Conservation (phyloP, 2,113 vertebrate genomes). For the Dicentrarchus labrax region DNA sequence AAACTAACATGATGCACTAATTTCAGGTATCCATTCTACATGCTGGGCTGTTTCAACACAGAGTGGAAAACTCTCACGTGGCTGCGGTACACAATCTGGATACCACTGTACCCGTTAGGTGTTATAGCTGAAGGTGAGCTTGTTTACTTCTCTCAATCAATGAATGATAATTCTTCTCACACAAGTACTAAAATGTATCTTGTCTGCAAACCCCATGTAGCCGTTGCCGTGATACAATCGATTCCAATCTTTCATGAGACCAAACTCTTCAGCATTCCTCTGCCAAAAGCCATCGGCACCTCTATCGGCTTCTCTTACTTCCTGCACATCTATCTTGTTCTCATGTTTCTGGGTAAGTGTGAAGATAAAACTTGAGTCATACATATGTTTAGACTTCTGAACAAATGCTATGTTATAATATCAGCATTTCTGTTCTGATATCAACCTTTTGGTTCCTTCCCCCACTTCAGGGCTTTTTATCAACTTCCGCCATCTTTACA, state of each 20-base stretch:
- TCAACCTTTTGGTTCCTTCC: neutral
- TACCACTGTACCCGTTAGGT: slow-evolving; percentile 94
- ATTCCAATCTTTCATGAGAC: slow-evolving; percentile 92
- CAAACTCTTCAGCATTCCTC: slow-evolving; percentile 88
- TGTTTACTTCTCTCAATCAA: neutral
- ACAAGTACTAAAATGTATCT: neutral
- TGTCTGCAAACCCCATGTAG: slow-evolving; percentile 75
- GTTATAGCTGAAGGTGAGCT: slow-evolving; percentile 92
- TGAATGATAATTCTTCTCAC: neutral
- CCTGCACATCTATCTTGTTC: slow-evolving; percentile 89
- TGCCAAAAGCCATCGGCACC: slow-evolving; percentile 88
- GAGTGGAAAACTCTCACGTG: slow-evolving; percentile 96
- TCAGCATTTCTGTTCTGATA: neutral
- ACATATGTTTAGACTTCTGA: neutral
- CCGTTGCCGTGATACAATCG: slow-evolving; percentile 91
- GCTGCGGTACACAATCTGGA: slow-evolving; percentile 95
- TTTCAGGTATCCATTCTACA: slow-evolving; percentile 95
- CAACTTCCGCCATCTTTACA: slow-evolving; percentile 94
- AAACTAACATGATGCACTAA: neutral
- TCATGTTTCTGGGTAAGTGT: slow-evolving; percentile 92
- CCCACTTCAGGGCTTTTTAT: slow-evolving; percentile 85
- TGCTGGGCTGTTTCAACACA: slow-evolving; percentile 92
- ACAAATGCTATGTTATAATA: neutral
- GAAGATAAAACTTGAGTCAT: neutral
- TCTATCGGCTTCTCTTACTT: slow-evolving; percentile 91